Evolutionary conservation across 2,797 vertebrate genomes (phyloP).

Genomic region (Pachyuromys duprasi): DNA sequence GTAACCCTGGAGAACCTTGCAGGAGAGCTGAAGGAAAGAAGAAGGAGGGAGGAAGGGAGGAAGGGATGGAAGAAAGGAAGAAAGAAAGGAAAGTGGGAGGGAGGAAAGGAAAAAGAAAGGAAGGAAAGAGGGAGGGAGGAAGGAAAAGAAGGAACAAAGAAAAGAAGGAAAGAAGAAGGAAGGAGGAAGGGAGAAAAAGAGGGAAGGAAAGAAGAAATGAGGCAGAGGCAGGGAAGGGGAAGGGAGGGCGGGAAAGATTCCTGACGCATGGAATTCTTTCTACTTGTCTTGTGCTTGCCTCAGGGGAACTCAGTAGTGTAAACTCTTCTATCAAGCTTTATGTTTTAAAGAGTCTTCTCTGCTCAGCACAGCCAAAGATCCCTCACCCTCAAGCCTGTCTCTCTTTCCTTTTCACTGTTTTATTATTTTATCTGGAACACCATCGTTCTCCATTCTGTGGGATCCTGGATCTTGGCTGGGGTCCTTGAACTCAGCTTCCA

Average conservation of each 20-base stretch:
- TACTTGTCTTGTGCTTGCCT: not conserved
- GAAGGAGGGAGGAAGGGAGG: not conserved
- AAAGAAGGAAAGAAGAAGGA: too few relatives aligned
- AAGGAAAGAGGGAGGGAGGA: too few relatives aligned
- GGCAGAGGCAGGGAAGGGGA: not conserved
- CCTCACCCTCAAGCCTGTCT: not conserved
- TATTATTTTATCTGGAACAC: not conserved
- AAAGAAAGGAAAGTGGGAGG: not conserved
- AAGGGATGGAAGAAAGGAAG: not conserved
- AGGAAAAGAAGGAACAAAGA: not conserved
- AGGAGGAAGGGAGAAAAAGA: fast-evolving
- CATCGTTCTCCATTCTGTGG: too few relatives aligned
- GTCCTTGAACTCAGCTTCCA: too few relatives aligned
- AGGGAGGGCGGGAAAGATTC: too few relatives aligned
- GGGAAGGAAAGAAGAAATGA: not conserved
- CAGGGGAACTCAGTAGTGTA: not conserved
- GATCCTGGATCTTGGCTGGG: too few relatives aligned
- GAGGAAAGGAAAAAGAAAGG: fast-evolving
- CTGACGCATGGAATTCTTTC: not conserved
- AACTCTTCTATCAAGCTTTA: not conserved
- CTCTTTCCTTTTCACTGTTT: not conserved
- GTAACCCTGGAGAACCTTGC: slow-evolving; percentile 5
- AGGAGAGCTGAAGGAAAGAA: not conserved
- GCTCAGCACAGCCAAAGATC: not conserved
- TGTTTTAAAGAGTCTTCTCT: not conserved